Conservation (phyloP, 2,113 vertebrate species). For the Elephas maximus region DNA sequence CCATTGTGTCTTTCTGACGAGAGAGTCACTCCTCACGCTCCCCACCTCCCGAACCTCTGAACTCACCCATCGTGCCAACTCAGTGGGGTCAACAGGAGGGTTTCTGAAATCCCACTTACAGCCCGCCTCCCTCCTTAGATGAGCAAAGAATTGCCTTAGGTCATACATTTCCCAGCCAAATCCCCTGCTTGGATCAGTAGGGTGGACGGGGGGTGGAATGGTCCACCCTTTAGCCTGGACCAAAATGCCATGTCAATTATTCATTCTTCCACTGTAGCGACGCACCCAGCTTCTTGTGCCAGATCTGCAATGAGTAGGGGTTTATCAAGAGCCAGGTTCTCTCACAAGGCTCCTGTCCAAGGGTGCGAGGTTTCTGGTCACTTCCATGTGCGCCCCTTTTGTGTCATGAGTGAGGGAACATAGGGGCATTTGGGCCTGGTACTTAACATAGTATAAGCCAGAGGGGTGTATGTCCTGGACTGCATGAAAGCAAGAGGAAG, state of each 20-base stretch:
- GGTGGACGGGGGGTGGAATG: background rate
- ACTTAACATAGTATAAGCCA: no score
- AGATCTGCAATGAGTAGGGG: background rate
- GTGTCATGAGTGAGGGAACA: no score
- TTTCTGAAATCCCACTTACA: background rate
- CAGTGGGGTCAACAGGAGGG: background rate
- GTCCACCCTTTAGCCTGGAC: background rate
- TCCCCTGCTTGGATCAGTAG: background rate
- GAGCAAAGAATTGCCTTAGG: background rate
- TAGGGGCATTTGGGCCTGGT: no score
- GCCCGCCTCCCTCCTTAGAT: background rate
- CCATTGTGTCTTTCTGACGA: background rate
- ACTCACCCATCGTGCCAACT: background rate
- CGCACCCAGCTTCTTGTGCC: background rate
- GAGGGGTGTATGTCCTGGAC: no score
- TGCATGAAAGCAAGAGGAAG: no score
- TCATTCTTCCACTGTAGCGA: background rate
- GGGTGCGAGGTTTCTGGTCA: no score
- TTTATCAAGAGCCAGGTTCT: no score
- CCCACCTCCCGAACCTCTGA: background rate
- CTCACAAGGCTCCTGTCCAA: no score
- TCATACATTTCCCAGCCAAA: background rate
- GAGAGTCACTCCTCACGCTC: background rate
- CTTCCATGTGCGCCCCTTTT: no score
- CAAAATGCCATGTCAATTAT: background rate